A percentile compares a stretch with the other conserved stretches of the same genome.
Evolutionary conservation across 1,140 invertebrate species (phyloP).

Genomic region (Tetragnatha versicolor): DNA sequence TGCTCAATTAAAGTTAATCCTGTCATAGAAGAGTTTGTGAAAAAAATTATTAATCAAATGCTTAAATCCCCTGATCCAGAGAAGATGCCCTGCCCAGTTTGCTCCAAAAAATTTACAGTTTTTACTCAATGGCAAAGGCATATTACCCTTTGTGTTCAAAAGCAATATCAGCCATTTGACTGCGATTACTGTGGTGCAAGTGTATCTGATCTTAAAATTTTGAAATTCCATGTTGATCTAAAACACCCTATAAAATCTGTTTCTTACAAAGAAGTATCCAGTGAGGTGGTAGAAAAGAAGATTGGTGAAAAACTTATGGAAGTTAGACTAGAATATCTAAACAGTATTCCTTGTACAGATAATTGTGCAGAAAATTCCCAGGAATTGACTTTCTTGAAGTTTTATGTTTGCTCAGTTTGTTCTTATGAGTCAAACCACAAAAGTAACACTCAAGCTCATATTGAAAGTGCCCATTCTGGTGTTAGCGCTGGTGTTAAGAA

Average conservation of each 20-base stretch:
- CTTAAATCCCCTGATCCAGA: too few species aligned
- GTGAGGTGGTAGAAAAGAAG: slow-evolving; percentile 3
- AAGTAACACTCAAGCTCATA: not conserved
- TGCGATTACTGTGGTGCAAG: slow-evolving; percentile 6
- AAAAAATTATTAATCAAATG: not conserved
- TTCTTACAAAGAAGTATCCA: not conserved
- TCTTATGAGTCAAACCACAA: slow-evolving; percentile 19
- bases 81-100: not conserved
- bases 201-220: not conserved
- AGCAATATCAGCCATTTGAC: slow-evolving; percentile 8
- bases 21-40: slow-evolving; percentile 9
- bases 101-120: not conserved
- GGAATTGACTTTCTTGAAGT: not conserved
- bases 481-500: not conserved
- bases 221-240: slow-evolving; percentile 28
- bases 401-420: slow-evolving; percentile 16
- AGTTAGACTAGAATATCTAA: not conserved
- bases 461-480: not conserved
- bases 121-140: not conserved
- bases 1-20: not conserved
- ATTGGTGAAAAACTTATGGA: not conserved
- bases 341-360: not conserved
- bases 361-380: not conserved
- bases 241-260: slow-evolving; percentile 13
- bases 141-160: not conserved